A percentile compares a stretch with the other conserved stretches of the same genome.
These are phyloP conservation scores for Oreortyx pictus DNA, from an alignment of 2,797 vertebrate genomes.

Conservation along the genomic window DNA sequence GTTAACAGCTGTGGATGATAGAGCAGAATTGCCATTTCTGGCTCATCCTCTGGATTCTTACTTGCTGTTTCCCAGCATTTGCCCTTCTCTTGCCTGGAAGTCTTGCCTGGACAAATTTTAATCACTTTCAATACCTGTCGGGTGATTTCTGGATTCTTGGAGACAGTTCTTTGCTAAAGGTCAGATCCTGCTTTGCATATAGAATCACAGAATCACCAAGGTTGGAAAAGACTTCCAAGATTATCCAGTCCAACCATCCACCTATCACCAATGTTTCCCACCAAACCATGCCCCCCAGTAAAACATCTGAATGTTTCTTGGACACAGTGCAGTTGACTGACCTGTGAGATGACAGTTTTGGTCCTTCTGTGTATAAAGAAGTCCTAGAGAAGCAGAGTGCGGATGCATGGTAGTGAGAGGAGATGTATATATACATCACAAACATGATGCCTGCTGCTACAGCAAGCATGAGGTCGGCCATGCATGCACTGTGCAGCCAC, in stretches of 20 bases:
- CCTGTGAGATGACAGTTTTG: neutral
- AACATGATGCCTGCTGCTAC: neutral
- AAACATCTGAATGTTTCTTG: no score
- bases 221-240: no score
- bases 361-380: neutral
- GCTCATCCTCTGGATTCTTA: neutral
- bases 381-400: neutral
- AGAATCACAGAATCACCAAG: no score
- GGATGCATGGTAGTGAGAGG: neutral
- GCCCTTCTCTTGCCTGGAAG: neutral
- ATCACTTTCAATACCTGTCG: constrained; percentile 15
- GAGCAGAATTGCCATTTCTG: neutral
- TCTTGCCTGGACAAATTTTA: neutral
- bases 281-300: no score
- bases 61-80: neutral
- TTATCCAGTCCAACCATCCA: no score
- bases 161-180: neutral
- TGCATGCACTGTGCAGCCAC: neutral
- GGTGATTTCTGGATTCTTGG: constrained; percentile 2
- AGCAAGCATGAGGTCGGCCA: neutral
- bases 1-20: neutral
- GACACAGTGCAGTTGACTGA: neutral
- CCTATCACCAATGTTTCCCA: no score
- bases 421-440: neutral
- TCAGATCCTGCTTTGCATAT: neutral